A percentile compares a stretch with the other conserved stretches of the same genome.
phyloP scores from a whole-genome alignment of 2,113 vertebrate species.

The Xenus cinereus region DNA sequence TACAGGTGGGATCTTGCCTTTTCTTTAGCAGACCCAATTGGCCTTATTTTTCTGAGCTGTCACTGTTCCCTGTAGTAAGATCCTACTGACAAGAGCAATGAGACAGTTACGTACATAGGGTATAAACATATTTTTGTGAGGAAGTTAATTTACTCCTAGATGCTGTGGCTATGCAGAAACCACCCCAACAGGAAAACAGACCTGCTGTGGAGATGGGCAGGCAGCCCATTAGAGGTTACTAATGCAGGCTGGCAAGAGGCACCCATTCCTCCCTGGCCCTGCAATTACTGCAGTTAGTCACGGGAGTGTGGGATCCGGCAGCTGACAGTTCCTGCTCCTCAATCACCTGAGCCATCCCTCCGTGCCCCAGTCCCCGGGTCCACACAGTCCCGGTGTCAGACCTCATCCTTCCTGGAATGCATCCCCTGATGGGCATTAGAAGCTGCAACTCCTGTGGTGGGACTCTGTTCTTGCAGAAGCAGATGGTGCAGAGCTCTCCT shows the following conservation, averaged over 20 bases:
- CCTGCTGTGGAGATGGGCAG: background rate
- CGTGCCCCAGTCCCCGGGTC: background rate
- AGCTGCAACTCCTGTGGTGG: background rate
- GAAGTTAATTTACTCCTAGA: background rate
- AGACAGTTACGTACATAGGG: background rate
- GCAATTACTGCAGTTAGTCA: background rate
- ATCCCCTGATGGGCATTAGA: background rate
- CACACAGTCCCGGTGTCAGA: background rate
- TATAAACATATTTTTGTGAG: background rate
- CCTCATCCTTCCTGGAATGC: background rate
- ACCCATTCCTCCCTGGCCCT: too few species aligned
- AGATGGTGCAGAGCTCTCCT: background rate
- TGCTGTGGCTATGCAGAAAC: background rate
- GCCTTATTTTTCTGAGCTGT: background rate
- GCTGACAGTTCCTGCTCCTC: background rate
- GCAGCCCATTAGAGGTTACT: background rate
- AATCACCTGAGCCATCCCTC: background rate
- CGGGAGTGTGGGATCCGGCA: background rate
- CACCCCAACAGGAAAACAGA: background rate
- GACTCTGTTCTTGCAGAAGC: background rate
- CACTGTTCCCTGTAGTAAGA: background rate
- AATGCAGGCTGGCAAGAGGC: background rate
- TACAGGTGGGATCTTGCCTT: background rate
- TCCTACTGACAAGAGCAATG: background rate
- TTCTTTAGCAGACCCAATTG: background rate